These are phyloP conservation scores for Fragum whitleyi DNA, from an alignment of 2,888 invertebrate species.

Conservation along the genomic window DNA sequence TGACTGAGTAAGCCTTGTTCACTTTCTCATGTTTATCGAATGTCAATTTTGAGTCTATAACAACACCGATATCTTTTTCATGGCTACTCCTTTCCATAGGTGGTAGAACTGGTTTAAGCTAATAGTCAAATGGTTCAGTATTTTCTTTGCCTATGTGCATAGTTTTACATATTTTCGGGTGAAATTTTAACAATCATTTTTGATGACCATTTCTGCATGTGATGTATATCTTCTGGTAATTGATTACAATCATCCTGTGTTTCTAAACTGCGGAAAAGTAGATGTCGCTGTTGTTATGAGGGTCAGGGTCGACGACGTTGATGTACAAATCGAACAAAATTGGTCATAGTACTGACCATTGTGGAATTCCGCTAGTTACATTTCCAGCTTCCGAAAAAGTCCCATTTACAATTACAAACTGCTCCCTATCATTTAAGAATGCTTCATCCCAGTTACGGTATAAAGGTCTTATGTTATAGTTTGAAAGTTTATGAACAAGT, in stretches of 20 bases:
- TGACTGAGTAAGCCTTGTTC: constrained; percentile 24
- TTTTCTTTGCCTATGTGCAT: constrained; percentile 11
- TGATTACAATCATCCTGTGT: constrained; percentile 11
- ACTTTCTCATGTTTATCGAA: constrained; percentile 29
- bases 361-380: constrained; percentile 1
- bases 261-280: constrained; percentile 16
- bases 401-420: neutral
- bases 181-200: constrained; percentile 28
- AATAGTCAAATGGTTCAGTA: neutral
- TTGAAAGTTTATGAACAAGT: neutral
- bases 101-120: neutral
- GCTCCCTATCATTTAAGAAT: neutral
- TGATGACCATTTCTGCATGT: constrained; percentile 17
- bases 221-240: constrained; percentile 32
- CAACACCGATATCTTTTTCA: constrained; percentile 36
- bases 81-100: constrained; percentile 3
- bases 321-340: constrained; percentile 31
- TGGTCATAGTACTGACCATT: constrained; percentile 6
- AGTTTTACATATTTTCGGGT: constrained; percentile 2
- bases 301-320: constrained; percentile 6
- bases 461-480: neutral
- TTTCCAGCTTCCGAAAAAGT: neutral
- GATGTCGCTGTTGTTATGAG: neutral
- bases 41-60: constrained; percentile 8
- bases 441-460: constrained; percentile 1